Evolutionary conservation across 2,797 vertebrate genomes (phyloP).

Genomic region (Epinephelus awoara): DNA sequence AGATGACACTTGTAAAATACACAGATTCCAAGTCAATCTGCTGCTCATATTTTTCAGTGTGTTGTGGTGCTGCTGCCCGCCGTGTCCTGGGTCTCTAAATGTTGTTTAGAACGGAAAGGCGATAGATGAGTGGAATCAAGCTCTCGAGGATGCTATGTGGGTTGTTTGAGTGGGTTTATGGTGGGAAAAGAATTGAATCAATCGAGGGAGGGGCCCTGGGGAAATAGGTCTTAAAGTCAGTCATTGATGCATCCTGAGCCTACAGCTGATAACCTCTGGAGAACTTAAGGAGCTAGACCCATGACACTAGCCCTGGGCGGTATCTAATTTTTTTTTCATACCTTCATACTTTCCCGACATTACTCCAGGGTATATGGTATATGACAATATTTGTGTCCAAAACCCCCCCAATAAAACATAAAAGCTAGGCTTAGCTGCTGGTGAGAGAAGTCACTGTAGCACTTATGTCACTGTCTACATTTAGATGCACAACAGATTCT

Average conservation of each 20-base stretch:
- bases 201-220: conserved; percentile 57
- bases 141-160: conserved; percentile 37
- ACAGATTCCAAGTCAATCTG: conserved; percentile 66
- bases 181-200: conserved; percentile 67
- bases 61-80: conserved; percentile 15
- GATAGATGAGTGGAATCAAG: conserved; percentile 51
- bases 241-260: conserved; percentile 55
- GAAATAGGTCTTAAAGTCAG: conserved; percentile 61
- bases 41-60: conserved; percentile 41
- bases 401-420: too few relatives aligned
- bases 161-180: conserved; percentile 45
- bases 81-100: conserved; percentile 38
- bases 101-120: conserved; percentile 27
- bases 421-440: too few relatives aligned
- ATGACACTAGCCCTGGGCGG: conserved; percentile 6
- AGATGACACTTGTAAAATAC: conserved; percentile 72
- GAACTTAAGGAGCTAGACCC: conserved; percentile 32
- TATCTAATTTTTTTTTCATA: too few relatives aligned
- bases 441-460: too few relatives aligned
- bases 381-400: too few relatives aligned
- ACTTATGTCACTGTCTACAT: too few relatives aligned
- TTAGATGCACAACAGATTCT: too few relatives aligned
- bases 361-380: too few relatives aligned
- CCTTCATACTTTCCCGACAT: too few relatives aligned
- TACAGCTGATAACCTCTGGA: conserved; percentile 50